These are phyloP conservation scores for Calliphora vicina DNA, from an alignment of 1,140 invertebrate genomes.

Conservation along the genomic window DNA sequence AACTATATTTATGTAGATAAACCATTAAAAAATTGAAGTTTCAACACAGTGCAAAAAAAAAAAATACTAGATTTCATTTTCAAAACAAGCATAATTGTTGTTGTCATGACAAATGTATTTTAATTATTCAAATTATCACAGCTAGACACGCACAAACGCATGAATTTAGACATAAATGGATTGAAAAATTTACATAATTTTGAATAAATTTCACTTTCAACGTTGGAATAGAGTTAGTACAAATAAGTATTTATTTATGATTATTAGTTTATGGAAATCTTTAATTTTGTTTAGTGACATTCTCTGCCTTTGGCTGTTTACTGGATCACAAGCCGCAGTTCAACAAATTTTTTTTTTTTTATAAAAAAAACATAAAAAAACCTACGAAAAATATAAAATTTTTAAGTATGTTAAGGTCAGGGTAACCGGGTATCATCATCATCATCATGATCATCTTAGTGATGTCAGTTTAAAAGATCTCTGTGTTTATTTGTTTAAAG, in stretches of 20 bases:
- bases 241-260: background rate
- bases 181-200: background rate
- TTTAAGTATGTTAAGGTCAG: constrained; percentile 20
- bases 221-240: too few species aligned
- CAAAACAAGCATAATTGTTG: too few species aligned
- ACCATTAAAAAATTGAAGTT: too few species aligned
- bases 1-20: too few species aligned
- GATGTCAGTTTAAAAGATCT: background rate
- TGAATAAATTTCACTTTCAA: background rate
- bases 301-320: background rate
- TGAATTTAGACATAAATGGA: background rate
- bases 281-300: too few species aligned
- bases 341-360: background rate
- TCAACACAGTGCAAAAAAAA: too few species aligned
- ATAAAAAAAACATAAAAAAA: background rate
- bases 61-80: too few species aligned
- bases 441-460: background rate
- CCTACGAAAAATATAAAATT: background rate
- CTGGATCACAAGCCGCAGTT: background rate
- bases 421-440: constrained; percentile 12
- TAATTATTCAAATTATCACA: background rate
- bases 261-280: background rate
- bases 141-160: too few species aligned
- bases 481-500: background rate
- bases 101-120: background rate